Percentiles rank a stretch among this genome's conserved stretches.
Evolutionary conservation across 2,888 invertebrate genomes (phyloP).

Genomic region (Bombylius major): DNA sequence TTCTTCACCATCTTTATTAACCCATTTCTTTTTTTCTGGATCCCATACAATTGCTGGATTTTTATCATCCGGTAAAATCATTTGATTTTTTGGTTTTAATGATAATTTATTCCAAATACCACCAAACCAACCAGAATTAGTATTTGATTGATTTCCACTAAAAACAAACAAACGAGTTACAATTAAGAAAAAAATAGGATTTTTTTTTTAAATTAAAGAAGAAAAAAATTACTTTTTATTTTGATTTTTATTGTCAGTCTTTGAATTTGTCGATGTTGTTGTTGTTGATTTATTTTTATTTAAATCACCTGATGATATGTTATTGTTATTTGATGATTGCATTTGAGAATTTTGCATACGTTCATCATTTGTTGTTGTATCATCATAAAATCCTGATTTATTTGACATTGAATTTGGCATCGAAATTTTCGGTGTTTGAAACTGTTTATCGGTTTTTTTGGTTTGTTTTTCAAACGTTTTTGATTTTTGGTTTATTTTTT

Average conservation of each 20-base stretch:
- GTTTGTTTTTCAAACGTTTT: too few relatives aligned
- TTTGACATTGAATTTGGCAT: conserved; percentile 41
- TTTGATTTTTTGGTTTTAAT: conserved; percentile 80
- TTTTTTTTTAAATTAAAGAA: neutral
- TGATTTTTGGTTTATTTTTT: too few relatives aligned
- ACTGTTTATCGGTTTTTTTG: conserved; percentile 19
- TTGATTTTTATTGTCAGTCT: conserved; percentile 9
- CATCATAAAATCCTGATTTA: conserved; percentile 27
- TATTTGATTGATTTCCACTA: conserved; percentile 17
- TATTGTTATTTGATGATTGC: neutral
- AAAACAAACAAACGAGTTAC: neutral
- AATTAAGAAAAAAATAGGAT: neutral
- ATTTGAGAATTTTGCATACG: neutral
- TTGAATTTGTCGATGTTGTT: conserved; percentile 10
- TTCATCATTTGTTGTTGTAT: neutral
- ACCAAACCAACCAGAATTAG: conserved; percentile 63
- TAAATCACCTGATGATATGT: neutral
- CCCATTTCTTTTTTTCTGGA: conserved; percentile 73
- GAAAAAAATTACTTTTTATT: conserved; percentile 5
- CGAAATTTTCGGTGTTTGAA: conserved; percentile 41
- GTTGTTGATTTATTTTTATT: conserved; percentile 10
- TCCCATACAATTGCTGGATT: conserved; percentile 93
- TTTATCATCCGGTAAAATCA: conserved; percentile 91
- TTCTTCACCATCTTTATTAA: conserved; percentile 63
- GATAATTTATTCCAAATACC: conserved; percentile 75